Percentiles rank a stretch among this genome's conserved stretches.
Evolutionary conservation across 2,888 invertebrate genomes (phyloP).

Genomic region (Macropis europaea): DNA sequence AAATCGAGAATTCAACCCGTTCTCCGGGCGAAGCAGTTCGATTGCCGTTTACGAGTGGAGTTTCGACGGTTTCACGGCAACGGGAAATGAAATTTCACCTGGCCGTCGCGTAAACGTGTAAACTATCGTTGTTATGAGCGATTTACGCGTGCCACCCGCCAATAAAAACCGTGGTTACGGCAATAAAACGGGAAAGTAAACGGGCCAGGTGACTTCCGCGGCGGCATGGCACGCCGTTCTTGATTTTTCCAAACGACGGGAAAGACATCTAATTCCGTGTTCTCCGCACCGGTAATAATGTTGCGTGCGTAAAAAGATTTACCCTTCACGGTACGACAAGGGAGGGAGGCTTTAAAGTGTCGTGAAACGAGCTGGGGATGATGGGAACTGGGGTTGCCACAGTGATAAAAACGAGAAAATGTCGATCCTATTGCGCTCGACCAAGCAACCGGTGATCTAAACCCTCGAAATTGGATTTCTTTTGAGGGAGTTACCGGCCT

Average conservation of each 20-base stretch:
- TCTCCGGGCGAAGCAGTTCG: no score
- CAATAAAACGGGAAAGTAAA: slow-evolving; percentile 13
- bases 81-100: slow-evolving; percentile 16
- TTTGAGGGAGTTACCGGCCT: neutral
- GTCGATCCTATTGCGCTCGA: neutral
- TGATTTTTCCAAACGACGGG: neutral
- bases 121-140: slow-evolving; percentile 18
- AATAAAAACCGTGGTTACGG: slow-evolving; percentile 25
- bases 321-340: neutral
- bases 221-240: neutral
- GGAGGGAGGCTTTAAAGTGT: neutral
- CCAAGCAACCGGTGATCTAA: neutral
- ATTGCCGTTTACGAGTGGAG: neutral
- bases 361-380: neutral
- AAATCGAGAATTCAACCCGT: no score
- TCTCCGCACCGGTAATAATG: neutral
- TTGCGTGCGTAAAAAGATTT: slow-evolving; percentile 1
- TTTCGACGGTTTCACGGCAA: slow-evolving; percentile 5
- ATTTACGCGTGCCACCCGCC: slow-evolving; percentile 2
- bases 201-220: neutral
- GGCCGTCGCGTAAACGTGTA: neutral
- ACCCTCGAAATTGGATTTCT: neutral
- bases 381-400: neutral
- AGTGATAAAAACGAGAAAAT: neutral
- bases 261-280: slow-evolving; percentile 1